phyloP scores from a whole-genome alignment of 2,888 invertebrate species.

The Mystacides longicornis region DNA sequence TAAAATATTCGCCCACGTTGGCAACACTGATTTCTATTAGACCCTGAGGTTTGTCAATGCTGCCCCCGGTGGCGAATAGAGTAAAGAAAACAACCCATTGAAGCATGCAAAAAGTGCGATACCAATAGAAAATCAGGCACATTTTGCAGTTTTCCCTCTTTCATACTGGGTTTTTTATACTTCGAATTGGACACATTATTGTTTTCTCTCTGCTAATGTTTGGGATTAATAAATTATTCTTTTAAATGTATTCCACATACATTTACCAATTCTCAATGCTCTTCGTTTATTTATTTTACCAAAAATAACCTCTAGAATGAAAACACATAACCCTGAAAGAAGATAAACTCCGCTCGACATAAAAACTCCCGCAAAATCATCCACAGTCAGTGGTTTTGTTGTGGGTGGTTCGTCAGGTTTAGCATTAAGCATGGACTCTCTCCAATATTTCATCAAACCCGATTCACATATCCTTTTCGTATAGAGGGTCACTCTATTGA shows the following conservation, averaged over 20 bases:
- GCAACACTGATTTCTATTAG: too few species aligned
- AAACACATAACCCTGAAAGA: neutral
- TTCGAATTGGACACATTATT: too few species aligned
- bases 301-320: constrained; percentile 10
- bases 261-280: neutral
- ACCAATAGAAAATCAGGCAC: too few species aligned
- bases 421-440: neutral
- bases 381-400: constrained; percentile 10
- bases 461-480: constrained; percentile 37
- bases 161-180: too few species aligned
- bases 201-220: neutral
- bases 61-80: too few species aligned
- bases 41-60: too few species aligned
- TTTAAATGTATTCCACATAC: neutral
- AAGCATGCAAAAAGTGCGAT: too few species aligned
- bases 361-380: constrained; percentile 16
- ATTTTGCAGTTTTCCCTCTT: too few species aligned
- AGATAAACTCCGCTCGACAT: constrained; percentile 7
- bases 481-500: constrained; percentile 34
- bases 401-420: neutral
- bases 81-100: too few species aligned
- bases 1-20: too few species aligned
- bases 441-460: constrained; percentile 42
- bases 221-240: neutral
- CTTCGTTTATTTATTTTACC: neutral